These are phyloP conservation scores for Numenius phaeopus DNA, from an alignment of 2,797 vertebrate species.

Conservation along the genomic window DNA sequence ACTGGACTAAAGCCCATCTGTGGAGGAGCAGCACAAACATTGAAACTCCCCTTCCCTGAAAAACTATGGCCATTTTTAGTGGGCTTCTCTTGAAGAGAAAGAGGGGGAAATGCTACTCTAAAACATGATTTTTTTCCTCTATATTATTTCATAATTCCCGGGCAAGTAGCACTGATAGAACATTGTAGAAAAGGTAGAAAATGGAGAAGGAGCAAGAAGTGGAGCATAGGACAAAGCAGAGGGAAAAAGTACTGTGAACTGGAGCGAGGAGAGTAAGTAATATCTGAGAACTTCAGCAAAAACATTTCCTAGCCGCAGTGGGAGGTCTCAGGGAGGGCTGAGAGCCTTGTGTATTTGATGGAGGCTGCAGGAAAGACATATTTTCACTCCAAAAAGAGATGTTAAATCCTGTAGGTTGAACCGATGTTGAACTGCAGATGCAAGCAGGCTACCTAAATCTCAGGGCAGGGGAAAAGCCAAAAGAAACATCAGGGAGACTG, in stretches of 20 bases:
- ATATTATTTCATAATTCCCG: neutral
- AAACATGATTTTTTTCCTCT: neutral
- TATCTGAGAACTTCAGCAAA: neutral
- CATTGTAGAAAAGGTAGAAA: neutral
- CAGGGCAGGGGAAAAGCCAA: neutral
- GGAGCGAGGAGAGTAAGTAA: neutral
- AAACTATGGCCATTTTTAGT: neutral
- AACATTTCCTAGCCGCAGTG: neutral
- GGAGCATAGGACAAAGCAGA: neutral
- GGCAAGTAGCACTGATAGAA: neutral
- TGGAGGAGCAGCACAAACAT: neutral
- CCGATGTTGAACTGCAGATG: neutral
- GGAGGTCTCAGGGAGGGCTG: neutral
- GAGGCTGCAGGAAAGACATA: neutral
- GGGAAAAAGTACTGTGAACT: neutral
- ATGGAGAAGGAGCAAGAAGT: neutral
- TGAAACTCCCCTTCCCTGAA: neutral
- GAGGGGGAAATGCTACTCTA: neutral
- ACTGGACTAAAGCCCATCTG: neutral
- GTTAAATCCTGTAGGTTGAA: neutral
- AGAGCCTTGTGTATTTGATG: neutral
- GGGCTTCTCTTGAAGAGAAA: neutral
- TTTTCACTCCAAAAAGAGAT: neutral
- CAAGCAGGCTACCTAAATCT: neutral
- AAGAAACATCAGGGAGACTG: neutral